These are phyloP conservation scores for Pissodes strobi DNA, from an alignment of 1,140 invertebrate species.

Conservation along the genomic window DNA sequence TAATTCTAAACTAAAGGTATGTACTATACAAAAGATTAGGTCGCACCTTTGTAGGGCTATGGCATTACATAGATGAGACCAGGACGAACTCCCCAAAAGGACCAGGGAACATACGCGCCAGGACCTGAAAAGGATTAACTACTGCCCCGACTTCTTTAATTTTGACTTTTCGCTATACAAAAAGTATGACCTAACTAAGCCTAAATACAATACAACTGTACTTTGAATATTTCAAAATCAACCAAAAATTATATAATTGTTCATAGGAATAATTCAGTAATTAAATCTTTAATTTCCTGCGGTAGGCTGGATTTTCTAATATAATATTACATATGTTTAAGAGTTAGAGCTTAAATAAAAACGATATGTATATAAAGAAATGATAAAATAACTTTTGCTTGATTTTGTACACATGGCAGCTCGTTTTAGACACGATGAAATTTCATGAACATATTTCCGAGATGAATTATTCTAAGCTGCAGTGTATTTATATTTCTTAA, in stretches of 20 bases:
- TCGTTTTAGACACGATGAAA: slow-evolving; percentile 39
- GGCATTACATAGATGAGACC: slow-evolving; percentile 50
- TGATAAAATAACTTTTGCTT: slow-evolving; percentile 12
- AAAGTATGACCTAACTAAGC: slow-evolving; percentile 36
- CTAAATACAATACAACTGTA: slow-evolving; percentile 28
- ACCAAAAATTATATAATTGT: slow-evolving; percentile 1
- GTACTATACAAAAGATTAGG: slow-evolving; percentile 48
- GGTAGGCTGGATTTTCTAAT: no score
- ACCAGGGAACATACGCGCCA: slow-evolving; percentile 49
- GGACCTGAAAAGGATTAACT: slow-evolving; percentile 54
- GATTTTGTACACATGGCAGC: slow-evolving; percentile 28
- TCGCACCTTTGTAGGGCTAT: slow-evolving; percentile 51
- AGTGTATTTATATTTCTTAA: slow-evolving; percentile 15
- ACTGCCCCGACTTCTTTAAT: slow-evolving; percentile 52
- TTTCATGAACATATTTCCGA: slow-evolving; percentile 37
- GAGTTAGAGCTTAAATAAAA: no score
- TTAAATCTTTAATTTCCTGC: neutral
- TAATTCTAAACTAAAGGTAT: slow-evolving; percentile 6
- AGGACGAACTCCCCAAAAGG: slow-evolving; percentile 50
- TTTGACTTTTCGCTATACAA: slow-evolving; percentile 41
- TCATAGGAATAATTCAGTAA: neutral
- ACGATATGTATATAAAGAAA: no score
- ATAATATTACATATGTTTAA: no score
- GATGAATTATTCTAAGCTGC: slow-evolving; percentile 6
- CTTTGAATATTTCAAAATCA: slow-evolving; percentile 8